A percentile compares a stretch with the other conserved stretches of the same genome.
Conservation (phyloP, 2,797 vertebrate genomes). For the Anguilla megastoma region DNA sequence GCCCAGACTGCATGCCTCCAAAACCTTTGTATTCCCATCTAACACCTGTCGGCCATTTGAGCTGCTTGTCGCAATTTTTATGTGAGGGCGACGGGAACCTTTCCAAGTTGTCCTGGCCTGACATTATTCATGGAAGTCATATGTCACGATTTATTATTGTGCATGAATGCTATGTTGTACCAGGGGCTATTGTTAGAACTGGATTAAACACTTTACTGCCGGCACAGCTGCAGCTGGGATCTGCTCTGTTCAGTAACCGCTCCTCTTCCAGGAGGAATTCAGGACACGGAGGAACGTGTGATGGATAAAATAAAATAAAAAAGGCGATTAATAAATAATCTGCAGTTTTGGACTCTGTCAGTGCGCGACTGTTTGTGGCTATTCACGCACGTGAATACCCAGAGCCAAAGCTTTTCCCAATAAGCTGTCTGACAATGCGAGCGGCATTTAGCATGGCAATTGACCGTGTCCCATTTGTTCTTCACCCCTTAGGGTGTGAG, state of each 20-base stretch:
- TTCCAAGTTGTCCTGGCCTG: neutral
- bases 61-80: neutral
- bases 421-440: neutral
- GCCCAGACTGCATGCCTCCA: neutral
- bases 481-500: too few species aligned
- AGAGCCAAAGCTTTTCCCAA: neutral
- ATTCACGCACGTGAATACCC: neutral
- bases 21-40: neutral
- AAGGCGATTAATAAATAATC: neutral
- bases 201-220: neutral
- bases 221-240: neutral
- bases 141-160: neutral
- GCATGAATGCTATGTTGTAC: neutral
- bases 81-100: neutral
- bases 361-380: neutral
- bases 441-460: neutral
- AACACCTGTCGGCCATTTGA: neutral
- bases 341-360: neutral
- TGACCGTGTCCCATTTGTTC: neutral
- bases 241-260: neutral
- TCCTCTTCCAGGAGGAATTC: neutral
- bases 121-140: neutral
- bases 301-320: neutral
- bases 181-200: conserved; percentile 7
- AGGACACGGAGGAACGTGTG: neutral